A percentile compares a stretch with the other conserved stretches of the same genome.
Conservation (phyloP, 2,113 vertebrate species). For the Perca schrenkii region DNA sequence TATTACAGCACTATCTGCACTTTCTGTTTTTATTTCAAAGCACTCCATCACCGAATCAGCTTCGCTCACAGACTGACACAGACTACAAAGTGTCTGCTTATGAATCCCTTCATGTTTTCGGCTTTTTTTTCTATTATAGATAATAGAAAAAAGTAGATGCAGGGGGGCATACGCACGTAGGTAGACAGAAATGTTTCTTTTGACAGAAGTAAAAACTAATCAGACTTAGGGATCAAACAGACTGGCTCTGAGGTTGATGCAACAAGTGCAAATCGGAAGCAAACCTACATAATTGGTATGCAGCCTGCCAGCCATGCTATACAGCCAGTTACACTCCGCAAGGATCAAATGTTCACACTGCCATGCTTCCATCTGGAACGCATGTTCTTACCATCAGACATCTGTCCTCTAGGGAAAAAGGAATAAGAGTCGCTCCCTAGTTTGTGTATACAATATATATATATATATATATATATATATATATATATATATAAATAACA, state of each 20-base stretch:
- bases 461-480: neutral
- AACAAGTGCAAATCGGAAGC: slow-evolving; percentile 67
- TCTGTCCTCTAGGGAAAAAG: slow-evolving; percentile 28
- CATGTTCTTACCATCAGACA: slow-evolving; percentile 41
- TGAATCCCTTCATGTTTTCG: slow-evolving; percentile 27
- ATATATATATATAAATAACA: neutral
- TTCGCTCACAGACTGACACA: slow-evolving; percentile 2
- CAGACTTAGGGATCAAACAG: slow-evolving; percentile 68
- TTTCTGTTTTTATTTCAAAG: slow-evolving; percentile 45
- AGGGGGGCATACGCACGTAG: slow-evolving; percentile 38
- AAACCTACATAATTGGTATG: slow-evolving; percentile 68
- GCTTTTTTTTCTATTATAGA: slow-evolving; percentile 26
- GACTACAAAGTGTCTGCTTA: slow-evolving; percentile 36
- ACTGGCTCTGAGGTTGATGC: slow-evolving; percentile 74
- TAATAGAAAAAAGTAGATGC: slow-evolving; percentile 18
- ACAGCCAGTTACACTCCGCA: slow-evolving; percentile 55
- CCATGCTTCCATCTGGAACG: slow-evolving; percentile 44
- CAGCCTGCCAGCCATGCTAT: slow-evolving; percentile 47
- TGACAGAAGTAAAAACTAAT: slow-evolving; percentile 60
- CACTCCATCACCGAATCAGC: neutral
- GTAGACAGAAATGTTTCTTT: slow-evolving; percentile 51
- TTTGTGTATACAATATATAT: neutral
- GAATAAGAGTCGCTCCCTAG: slow-evolving; percentile 5
- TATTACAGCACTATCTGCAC: slow-evolving; percentile 1
- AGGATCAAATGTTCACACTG: slow-evolving; percentile 71